These are phyloP conservation scores for Theropithecus gelada DNA, from an alignment of 2,113 vertebrate genomes.

Conservation along the genomic window DNA sequence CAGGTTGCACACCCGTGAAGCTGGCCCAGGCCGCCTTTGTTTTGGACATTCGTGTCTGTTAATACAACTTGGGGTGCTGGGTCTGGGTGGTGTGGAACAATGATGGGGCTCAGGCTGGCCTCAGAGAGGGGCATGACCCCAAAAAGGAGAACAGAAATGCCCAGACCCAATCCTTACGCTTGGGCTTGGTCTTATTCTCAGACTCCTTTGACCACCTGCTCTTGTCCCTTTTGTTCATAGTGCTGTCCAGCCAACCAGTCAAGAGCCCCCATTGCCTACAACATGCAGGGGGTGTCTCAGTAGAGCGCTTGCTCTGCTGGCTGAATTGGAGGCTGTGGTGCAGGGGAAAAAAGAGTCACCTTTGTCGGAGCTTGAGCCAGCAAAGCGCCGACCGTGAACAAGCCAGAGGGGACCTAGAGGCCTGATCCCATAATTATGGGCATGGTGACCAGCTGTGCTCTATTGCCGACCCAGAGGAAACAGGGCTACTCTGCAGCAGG, in stretches of 20 bases:
- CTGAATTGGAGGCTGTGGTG: not conserved
- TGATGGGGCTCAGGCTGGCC: not conserved
- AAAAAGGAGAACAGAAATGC: not conserved
- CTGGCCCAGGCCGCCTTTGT: not conserved
- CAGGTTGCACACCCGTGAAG: rapidly evolving
- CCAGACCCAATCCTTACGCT: not conserved
- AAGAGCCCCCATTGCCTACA: not conserved
- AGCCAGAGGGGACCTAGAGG: not conserved
- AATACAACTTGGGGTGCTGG: not conserved
- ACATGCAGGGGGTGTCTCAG: no score
- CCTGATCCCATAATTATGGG: not conserved
- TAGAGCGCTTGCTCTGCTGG: not conserved
- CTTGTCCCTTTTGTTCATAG: not conserved
- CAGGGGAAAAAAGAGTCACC: not conserved
- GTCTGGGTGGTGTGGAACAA: not conserved
- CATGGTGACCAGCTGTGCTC: not conserved
- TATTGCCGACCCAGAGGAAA: not conserved
- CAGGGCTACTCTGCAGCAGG: not conserved
- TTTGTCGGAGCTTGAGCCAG: not conserved
- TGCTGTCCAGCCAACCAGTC: not conserved
- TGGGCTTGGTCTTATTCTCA: not conserved
- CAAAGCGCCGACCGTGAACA: not conserved
- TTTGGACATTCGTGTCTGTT: not conserved
- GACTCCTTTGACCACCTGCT: not conserved
- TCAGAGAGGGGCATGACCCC: not conserved